Conservation (phyloP, 2,113 vertebrate species). For the Hemicordylus capensis region DNA sequence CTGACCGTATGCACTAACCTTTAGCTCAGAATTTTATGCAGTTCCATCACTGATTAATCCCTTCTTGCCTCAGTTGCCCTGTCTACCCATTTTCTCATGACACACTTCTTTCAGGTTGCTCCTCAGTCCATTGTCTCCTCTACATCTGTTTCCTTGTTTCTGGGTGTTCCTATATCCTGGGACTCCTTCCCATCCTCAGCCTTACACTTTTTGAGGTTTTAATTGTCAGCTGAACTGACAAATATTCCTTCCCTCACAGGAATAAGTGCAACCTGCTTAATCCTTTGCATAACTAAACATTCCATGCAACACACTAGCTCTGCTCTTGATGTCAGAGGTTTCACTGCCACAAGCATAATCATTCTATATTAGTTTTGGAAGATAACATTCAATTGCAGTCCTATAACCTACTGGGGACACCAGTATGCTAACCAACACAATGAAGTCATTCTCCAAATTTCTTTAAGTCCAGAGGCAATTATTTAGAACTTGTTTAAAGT, state of each 20-base stretch:
- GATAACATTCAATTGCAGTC: background rate
- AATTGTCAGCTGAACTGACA: background rate
- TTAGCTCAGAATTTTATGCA: no score
- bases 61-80: background rate
- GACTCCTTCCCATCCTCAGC: background rate
- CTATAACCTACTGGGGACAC: background rate
- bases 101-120: background rate
- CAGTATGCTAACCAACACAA: background rate
- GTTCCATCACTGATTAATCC: background rate
- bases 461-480: background rate
- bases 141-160: background rate
- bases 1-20: background rate
- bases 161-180: background rate
- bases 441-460: background rate
- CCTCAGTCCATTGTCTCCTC: background rate
- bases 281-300: background rate
- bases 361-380: background rate
- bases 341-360: background rate
- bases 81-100: background rate
- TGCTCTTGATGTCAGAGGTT: background rate
- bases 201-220: background rate
- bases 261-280: background rate
- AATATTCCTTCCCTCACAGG: background rate
- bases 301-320: background rate
- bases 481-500: slow-evolving; percentile 5